These are phyloP conservation scores for Epizoanthus illoricatus DNA, from an alignment of 92 coral and sea anemone species.

Conservation along the genomic window DNA sequence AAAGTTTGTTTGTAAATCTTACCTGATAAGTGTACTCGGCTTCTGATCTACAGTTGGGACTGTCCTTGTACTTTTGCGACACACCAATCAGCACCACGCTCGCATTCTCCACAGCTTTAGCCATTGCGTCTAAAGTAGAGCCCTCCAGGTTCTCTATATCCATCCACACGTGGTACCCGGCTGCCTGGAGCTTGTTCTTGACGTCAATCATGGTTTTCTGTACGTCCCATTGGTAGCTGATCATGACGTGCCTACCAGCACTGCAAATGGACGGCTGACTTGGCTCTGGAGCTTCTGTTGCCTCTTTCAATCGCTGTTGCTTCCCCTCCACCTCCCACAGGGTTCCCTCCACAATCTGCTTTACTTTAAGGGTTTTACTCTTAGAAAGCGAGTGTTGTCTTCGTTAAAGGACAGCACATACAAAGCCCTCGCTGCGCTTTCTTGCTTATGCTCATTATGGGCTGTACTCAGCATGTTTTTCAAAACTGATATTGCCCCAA, in stretches of 20 bases:
- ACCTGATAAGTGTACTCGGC: no score
- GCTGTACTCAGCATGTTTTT: constrained; percentile 27
- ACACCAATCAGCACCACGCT: constrained; percentile 72
- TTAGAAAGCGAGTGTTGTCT: constrained; percentile 53
- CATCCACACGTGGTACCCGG: constrained; percentile 82
- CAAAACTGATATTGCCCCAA: constrained; percentile 54
- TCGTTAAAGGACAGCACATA: constrained; percentile 75
- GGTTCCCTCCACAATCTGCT: constrained; percentile 63
- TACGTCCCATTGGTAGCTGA: constrained; percentile 84
- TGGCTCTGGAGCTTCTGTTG: neutral
- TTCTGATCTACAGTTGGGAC: constrained; percentile 68
- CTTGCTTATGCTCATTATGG: constrained; percentile 49
- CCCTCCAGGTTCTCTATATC: constrained; percentile 84
- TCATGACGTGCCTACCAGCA: constrained; percentile 61
- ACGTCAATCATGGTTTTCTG: constrained; percentile 62
- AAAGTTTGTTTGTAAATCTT: no score
- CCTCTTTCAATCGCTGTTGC: constrained; percentile 40
- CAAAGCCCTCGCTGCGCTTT: constrained; percentile 48
- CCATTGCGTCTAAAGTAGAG: constrained; percentile 83
- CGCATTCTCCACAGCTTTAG: constrained; percentile 75
- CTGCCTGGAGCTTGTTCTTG: constrained; percentile 59
- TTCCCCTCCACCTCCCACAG: constrained; percentile 78
- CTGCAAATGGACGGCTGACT: neutral
- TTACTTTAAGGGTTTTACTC: constrained; percentile 37
- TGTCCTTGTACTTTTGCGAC: constrained; percentile 82